Evolutionary conservation across 2,113 vertebrate species (phyloP).

Genomic region (Channa maculata): DNA sequence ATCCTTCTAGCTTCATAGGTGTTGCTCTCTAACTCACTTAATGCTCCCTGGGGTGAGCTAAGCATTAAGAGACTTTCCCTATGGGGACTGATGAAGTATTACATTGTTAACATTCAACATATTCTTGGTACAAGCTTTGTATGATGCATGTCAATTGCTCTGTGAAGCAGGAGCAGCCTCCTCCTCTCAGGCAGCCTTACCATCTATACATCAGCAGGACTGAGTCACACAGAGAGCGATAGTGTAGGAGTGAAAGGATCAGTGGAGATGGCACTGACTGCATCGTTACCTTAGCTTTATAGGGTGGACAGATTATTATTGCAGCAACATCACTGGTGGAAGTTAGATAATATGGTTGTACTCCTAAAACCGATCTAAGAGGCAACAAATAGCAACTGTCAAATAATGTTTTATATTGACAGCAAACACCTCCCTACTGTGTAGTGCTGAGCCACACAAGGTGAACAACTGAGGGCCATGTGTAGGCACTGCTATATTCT

Average conservation of each 20-base stretch:
- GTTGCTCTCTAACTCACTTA: conserved; percentile 32
- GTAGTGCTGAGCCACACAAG: too few species aligned
- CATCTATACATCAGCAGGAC: conserved; percentile 73
- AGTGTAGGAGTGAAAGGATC: conserved; percentile 71
- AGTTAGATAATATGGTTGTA: conserved; percentile 57
- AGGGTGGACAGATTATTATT: conserved; percentile 71
- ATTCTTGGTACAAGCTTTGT: conserved; percentile 43
- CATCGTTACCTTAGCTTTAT: conserved; percentile 62
- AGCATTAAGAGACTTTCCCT: conserved; percentile 39
- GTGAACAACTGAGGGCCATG: too few species aligned
- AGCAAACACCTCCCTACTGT: too few species aligned
- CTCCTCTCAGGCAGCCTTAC: conserved; percentile 66
- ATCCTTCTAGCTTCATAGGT: conserved; percentile 14
- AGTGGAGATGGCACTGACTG: conserved; percentile 55
- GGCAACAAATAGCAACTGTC: conserved; percentile 16
- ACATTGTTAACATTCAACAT: conserved; percentile 57
- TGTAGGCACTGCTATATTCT: too few species aligned
- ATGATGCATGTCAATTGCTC: conserved; percentile 53
- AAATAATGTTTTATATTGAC: too few species aligned
- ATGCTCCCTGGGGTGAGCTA: conserved; percentile 19
- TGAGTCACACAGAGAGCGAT: conserved; percentile 68
- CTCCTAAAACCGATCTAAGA: conserved; percentile 49
- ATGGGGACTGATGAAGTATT: conserved; percentile 51
- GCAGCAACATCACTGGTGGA: conserved; percentile 49
- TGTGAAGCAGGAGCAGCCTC: conserved; percentile 56